Evolutionary conservation across 2,888 invertebrate genomes (phyloP).

Genomic region (Megaustenia siamemsis): DNA sequence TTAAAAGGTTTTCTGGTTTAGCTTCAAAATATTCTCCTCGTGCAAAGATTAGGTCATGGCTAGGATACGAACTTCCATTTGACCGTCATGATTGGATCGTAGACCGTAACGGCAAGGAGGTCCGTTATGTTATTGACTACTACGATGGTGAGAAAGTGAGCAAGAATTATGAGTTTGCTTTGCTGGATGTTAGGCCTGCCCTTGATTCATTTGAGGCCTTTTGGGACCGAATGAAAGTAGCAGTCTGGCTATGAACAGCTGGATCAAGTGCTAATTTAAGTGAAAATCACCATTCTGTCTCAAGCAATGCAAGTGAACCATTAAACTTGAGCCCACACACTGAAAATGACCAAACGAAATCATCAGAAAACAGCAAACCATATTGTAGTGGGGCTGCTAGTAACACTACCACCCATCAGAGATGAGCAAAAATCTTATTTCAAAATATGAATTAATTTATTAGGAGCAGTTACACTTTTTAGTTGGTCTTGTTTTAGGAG

Average conservation of each 20-base stretch:
- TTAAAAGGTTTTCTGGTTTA: constrained; percentile 87
- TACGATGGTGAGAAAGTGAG: constrained; percentile 96
- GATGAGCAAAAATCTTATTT: no score
- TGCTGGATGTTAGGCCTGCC: constrained; percentile 98
- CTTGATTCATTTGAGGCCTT: constrained; percentile 89
- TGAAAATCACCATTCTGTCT: constrained; percentile 17
- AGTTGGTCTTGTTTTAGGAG: no score
- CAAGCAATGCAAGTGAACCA: not conserved
- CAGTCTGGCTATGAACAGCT: constrained; percentile 88
- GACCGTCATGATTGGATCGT: constrained; percentile 99
- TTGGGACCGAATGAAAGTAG: no score
- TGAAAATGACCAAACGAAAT: no score
- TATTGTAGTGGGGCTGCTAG: no score
- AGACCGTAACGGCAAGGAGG: constrained; percentile 90
- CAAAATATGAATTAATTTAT: no score
- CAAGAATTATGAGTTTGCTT: constrained; percentile 91
- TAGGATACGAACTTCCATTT: constrained; percentile 98
- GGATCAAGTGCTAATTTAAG: constrained; percentile 7
- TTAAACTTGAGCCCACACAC: constrained; percentile 23
- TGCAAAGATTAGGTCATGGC: constrained; percentile 90
- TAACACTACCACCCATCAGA: no score
- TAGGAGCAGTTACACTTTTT: no score
- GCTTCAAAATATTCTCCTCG: constrained; percentile 96
- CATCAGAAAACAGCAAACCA: no score
- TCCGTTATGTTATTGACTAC: constrained; percentile 95